phyloP scores from a whole-genome alignment of 2,888 invertebrate species.

The Apamea anceps region DNA sequence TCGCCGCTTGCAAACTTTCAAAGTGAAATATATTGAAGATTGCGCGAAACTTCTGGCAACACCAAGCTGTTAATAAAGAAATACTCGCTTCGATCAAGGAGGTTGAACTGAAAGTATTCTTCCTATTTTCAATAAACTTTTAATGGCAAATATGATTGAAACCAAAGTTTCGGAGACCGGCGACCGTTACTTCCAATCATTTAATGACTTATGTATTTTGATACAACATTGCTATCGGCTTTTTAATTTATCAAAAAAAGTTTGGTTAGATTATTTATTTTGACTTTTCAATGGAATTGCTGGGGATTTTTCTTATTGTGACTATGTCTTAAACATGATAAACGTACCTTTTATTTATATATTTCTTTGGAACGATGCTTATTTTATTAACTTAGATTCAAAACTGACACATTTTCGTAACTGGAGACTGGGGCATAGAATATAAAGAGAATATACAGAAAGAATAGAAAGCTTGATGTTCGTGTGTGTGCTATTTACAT shows the following conservation, averaged over 20 bases:
- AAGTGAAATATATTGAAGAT: conserved; percentile 68
- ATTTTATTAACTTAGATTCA: not conserved
- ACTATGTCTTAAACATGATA: not conserved
- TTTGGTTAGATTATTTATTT: conserved; percentile 23
- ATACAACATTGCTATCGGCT: conserved; percentile 30
- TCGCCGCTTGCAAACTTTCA: conserved; percentile 60
- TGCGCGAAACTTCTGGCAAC: conserved; percentile 64
- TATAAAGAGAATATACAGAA: not conserved
- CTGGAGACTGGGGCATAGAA: not conserved
- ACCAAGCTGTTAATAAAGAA: conserved; percentile 67
- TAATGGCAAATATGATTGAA: conserved; percentile 66
- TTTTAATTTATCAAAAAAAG: conserved; percentile 45
- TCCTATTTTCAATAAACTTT: conserved; percentile 69
- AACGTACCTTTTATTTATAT: not conserved
- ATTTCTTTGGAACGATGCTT: not conserved
- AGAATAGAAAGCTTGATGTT: not conserved
- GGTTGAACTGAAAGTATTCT: conserved; percentile 52
- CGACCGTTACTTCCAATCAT: conserved; percentile 44
- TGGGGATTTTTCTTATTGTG: not conserved
- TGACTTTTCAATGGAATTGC: conserved; percentile 8
- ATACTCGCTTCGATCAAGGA: conserved; percentile 60
- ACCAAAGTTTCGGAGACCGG: conserved; percentile 46
- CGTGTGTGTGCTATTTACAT: too few relatives aligned
- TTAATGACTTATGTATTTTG: conserved; percentile 53
- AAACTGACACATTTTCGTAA: not conserved